phyloP scores from a whole-genome alignment of 2,113 vertebrate species.

The Chionodraco myersi region DNA sequence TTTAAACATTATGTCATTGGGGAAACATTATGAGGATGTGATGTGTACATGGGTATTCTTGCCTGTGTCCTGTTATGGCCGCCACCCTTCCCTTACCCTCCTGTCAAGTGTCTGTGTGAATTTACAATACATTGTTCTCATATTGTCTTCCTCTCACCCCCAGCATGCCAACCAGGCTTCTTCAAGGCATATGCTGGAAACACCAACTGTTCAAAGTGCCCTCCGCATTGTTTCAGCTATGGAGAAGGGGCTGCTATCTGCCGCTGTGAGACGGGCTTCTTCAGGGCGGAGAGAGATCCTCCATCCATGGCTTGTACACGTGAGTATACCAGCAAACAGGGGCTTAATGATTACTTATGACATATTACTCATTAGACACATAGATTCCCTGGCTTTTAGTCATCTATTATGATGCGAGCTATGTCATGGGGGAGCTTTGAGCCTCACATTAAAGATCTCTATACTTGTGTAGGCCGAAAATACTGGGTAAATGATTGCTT shows the following conservation, averaged over 20 bases:
- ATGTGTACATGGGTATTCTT: constrained; percentile 9
- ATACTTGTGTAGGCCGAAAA: constrained; percentile 18
- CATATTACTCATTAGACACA: neutral
- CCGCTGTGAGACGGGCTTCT: constrained; percentile 93
- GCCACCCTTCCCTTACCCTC: no score
- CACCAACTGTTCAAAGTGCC: constrained; percentile 94
- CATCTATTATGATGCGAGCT: neutral
- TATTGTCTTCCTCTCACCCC: constrained; percentile 54
- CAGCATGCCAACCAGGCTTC: constrained; percentile 94
- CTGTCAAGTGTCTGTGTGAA: no score
- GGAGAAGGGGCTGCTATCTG: constrained; percentile 90
- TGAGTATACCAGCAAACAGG: constrained; percentile 79
- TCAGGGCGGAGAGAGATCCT: constrained; percentile 93
- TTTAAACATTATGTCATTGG: neutral
- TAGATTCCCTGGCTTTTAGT: neutral
- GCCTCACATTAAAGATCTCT: constrained; percentile 1
- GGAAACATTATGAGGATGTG: neutral
- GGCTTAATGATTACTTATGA: neutral
- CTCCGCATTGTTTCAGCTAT: constrained; percentile 91
- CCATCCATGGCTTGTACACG: constrained; percentile 96
- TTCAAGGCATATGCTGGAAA: constrained; percentile 96
- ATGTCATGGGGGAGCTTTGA: neutral
- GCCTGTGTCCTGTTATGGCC: neutral
- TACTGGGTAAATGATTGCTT: constrained; percentile 43
- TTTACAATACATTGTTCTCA: neutral